A percentile compares a stretch with the other conserved stretches of the same genome.
Evolutionary conservation across 2,113 vertebrate species (phyloP).

Genomic region (Campylorhamphus procurvoides): DNA sequence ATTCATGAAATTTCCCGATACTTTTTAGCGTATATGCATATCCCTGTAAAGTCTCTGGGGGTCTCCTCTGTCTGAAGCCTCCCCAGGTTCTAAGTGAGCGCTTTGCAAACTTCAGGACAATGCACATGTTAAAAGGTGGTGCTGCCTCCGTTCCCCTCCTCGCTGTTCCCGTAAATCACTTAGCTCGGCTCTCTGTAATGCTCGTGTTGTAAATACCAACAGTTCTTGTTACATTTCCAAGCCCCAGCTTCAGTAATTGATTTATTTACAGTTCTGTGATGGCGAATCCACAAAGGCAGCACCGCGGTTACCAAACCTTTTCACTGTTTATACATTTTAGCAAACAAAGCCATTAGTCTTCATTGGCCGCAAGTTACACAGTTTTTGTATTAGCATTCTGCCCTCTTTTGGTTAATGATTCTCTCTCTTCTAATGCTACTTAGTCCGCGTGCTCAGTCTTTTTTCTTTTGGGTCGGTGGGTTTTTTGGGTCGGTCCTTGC

Average conservation of each 20-base stretch:
- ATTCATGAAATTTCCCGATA: not conserved
- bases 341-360: rapidly evolving
- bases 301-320: not conserved
- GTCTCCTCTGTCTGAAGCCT: not conserved
- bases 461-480: not conserved
- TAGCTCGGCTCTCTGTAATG: too few species aligned
- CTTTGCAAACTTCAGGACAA: not conserved
- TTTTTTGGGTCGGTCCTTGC: not conserved
- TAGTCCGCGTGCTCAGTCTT: rapidly evolving
- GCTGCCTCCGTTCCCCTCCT: not conserved
- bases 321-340: not conserved
- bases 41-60: not conserved
- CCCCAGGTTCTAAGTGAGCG: not conserved
- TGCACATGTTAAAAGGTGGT: not conserved
- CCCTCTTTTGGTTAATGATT: not conserved
- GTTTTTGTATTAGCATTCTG: not conserved
- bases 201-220: too few species aligned
- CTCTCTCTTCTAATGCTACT: not conserved
- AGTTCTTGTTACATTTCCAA: too few species aligned
- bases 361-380: not conserved
- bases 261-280: not conserved
- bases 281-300: not conserved
- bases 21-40: too few species aligned
- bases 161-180: too few species aligned
- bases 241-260: not conserved